Percentiles rank a stretch among this genome's conserved stretches.
These are phyloP conservation scores for Takifugu flavidus DNA, from an alignment of 2,113 vertebrate genomes.

Conservation along the genomic window DNA sequence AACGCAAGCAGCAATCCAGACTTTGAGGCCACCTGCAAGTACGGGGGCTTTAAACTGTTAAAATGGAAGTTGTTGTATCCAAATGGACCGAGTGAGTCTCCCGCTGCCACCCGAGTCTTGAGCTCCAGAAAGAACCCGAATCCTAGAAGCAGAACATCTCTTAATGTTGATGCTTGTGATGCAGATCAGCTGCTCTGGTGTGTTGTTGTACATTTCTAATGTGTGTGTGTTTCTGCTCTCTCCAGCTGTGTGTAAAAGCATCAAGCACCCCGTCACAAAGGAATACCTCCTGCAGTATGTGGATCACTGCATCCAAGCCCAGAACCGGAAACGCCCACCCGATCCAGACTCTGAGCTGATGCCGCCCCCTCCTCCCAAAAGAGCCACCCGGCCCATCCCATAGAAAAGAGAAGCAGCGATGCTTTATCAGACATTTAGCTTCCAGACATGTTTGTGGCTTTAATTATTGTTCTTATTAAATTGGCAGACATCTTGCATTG, in stretches of 20 bases:
- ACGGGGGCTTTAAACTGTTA: too few species aligned
- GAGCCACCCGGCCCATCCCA: conserved; percentile 75
- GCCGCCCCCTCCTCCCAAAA: conserved; percentile 94
- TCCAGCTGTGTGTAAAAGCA: conserved; percentile 94
- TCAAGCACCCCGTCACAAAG: conserved; percentile 94
- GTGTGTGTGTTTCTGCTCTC: conserved; percentile 1
- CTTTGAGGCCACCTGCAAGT: too few species aligned
- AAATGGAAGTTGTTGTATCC: too few species aligned
- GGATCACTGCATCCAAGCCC: conserved; percentile 83
- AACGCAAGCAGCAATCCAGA: too few species aligned
- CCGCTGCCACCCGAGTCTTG: too few species aligned
- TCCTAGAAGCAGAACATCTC: background rate
- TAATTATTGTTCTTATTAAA: conserved; percentile 69
- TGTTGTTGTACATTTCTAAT: background rate
- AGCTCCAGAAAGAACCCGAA: too few species aligned
- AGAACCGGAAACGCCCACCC: conserved; percentile 79
- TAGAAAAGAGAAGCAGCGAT: conserved; percentile 44
- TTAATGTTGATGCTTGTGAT: too few species aligned
- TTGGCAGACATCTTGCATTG: conserved; percentile 38
- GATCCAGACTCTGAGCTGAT: conserved; percentile 93
- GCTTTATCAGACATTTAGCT: conserved; percentile 44
- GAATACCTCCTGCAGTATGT: conserved; percentile 91
- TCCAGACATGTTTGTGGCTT: conserved; percentile 61
- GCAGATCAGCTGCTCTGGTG: background rate
- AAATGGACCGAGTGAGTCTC: too few species aligned